Evolutionary conservation across 2,888 invertebrate genomes (phyloP).

Genomic region (Eristalis tenax): DNA sequence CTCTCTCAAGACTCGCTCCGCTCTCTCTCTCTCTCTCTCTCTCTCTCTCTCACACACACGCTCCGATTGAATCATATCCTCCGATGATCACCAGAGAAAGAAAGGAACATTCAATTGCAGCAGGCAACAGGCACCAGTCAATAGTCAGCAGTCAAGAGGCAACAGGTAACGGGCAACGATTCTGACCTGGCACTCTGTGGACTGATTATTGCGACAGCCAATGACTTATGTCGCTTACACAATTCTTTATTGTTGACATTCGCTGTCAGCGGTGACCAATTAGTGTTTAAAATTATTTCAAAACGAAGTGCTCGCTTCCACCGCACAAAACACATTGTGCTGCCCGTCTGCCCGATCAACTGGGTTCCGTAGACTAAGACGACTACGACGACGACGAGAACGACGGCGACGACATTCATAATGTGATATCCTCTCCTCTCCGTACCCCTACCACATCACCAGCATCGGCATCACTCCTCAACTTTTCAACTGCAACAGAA

Average conservation of each 20-base stretch:
- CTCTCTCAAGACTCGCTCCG: not conserved
- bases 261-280: slow-evolving; percentile 71
- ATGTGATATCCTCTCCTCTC: not conserved
- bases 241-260: slow-evolving; percentile 70
- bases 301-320: slow-evolving; percentile 59
- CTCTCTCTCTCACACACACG: too few species aligned
- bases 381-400: too few species aligned
- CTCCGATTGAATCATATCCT: not conserved
- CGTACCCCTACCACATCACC: slow-evolving; percentile 1
- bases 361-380: not conserved
- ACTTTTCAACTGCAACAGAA: slow-evolving; percentile 58
- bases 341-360: slow-evolving; percentile 20
- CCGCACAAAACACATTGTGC: slow-evolving; percentile 46
- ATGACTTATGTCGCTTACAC: slow-evolving; percentile 70
- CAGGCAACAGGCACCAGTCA: not conserved
- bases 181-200: slow-evolving; percentile 65
- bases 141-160: not conserved
- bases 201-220: slow-evolving; percentile 71
- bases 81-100: slow-evolving; percentile 9
- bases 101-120: slow-evolving; percentile 31
- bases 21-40: too few species aligned
- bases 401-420: not conserved
- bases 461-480: slow-evolving; percentile 42
- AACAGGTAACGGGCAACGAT: slow-evolving; percentile 30
- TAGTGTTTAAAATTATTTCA: slow-evolving; percentile 72